These are phyloP conservation scores for Gibbula magus DNA, from an alignment of 2,888 invertebrate genomes.

Conservation along the genomic window DNA sequence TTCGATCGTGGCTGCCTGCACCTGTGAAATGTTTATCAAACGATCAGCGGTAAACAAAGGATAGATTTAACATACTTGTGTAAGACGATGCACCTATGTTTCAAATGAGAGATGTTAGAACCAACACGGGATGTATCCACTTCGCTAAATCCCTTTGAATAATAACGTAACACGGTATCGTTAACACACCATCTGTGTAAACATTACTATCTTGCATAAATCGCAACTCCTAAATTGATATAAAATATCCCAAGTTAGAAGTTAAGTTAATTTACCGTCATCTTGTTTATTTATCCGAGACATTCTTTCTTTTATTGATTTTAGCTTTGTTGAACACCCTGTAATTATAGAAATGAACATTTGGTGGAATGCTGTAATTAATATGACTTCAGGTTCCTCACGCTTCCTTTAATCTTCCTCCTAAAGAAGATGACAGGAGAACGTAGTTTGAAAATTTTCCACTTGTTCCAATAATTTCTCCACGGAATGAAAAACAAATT, in stretches of 20 bases:
- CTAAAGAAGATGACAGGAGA: too few species aligned
- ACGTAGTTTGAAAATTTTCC: too few species aligned
- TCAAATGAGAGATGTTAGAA: not conserved
- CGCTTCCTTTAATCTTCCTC: not conserved
- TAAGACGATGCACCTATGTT: conserved; percentile 3
- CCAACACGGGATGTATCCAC: not conserved
- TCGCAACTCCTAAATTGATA: not conserved
- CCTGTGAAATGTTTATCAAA: conserved; percentile 14
- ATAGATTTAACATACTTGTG: not conserved
- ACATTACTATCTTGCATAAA: not conserved
- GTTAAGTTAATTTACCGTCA: not conserved
- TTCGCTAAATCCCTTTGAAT: not conserved
- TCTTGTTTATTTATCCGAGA: conserved; percentile 4
- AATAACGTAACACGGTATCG: not conserved
- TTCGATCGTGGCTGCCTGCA: not conserved
- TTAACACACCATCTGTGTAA: not conserved
- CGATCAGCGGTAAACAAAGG: not conserved
- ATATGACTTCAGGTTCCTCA: not conserved
- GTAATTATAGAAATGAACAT: not conserved
- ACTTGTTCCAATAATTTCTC: too few species aligned
- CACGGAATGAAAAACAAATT: too few species aligned
- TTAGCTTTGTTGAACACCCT: not conserved
- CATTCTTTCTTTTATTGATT: not conserved
- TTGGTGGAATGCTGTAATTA: not conserved
- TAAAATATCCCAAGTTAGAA: not conserved